phyloP scores from a whole-genome alignment of 2,113 vertebrate species.

The Myotis lucifugus region DNA sequence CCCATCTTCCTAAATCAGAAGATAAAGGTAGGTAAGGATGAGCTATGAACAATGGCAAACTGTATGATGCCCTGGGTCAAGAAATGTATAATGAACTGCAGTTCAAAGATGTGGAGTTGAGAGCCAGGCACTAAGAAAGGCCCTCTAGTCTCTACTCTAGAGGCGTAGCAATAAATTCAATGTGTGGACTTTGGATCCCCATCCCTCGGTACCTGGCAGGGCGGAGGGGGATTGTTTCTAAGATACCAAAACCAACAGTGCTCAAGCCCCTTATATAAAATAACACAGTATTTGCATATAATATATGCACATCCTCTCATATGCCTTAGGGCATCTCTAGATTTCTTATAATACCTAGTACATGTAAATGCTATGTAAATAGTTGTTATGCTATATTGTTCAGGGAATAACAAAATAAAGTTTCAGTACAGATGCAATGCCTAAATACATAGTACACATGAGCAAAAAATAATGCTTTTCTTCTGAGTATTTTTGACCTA shows the following conservation, averaged over 20 bases:
- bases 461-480: neutral
- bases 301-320: neutral
- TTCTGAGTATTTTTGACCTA: neutral
- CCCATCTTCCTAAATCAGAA: neutral
- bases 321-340: neutral
- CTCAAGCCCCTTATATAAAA: neutral
- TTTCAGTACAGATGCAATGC: neutral
- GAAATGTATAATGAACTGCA: neutral
- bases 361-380: neutral
- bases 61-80: neutral
- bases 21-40: neutral
- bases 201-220: fast-evolving
- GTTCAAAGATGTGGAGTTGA: neutral
- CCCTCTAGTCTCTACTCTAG: neutral
- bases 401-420: neutral
- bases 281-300: neutral
- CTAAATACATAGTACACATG: neutral
- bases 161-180: neutral
- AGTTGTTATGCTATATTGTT: neutral
- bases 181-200: neutral
- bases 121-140: neutral
- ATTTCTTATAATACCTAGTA: neutral
- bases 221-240: neutral
- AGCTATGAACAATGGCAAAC: neutral
- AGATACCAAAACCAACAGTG: neutral